Base-by-base conservation (phyloP, 2,113 vertebrate genomes). In the Rhineura floridana region DNA sequence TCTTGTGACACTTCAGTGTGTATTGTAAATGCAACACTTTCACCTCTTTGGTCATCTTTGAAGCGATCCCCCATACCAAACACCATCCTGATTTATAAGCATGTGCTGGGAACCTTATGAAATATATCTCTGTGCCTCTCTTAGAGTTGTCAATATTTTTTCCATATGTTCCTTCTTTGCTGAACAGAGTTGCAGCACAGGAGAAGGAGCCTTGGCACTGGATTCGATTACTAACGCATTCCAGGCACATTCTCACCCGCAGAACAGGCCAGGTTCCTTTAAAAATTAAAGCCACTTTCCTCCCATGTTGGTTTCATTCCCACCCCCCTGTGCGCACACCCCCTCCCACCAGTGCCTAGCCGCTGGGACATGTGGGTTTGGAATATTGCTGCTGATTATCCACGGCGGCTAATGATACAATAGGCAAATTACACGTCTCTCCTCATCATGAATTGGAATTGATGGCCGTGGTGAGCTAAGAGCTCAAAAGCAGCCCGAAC, bases 141-240 rank as follows among this genome's bases (percentile, higher is more conserved):
- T 2, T 1, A 33, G 87, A 63, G 30, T 33, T 88, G 83, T 30
- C 9, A 0, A 69, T 69, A 30, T 79, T 92, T 91, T 83, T 85
- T 46, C 78, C 90, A 83, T 0, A 0, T 91, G 91, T 79, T 93
- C 44, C 72, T 25, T 81, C 19, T 73, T 81, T 3, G 17, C 84
- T n/a, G 83, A 2, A 4, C 89, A 0, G 73, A 88, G 80, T 13
- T 6, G 2, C 82, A 85, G 88, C 7, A 0, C 62, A 0, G 5
- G 89, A 84, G 84, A 39, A 88, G 86, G 83, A 86, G 65, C 65
- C 86, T 90, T 93, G 93, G 91, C 90, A 91, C 92, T 1, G 36
- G 2, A 87, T 87, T 93, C 84, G 80, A 13, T 94, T 93, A 90
- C 94, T 91, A 33, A 87, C 91, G 91, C 83, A 87, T 94, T 91